phyloP scores from a whole-genome alignment of 2,113 vertebrate genomes.

The Triplophysa dalaica region DNA sequence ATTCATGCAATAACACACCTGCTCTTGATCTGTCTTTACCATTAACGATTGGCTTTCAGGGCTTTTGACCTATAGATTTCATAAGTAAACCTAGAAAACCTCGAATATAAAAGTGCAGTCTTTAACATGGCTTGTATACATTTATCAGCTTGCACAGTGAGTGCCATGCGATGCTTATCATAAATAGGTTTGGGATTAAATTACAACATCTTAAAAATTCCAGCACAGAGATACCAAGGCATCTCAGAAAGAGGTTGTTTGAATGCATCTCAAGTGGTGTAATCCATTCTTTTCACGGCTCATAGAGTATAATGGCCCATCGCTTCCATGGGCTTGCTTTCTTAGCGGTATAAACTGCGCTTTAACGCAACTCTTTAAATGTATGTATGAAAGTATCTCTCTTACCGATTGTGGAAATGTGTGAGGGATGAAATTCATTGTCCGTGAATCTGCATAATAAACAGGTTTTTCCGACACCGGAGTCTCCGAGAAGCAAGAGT shows the following conservation, averaged over 20 bases:
- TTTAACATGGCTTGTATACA: background rate
- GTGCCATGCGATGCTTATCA: background rate
- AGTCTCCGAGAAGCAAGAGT: conserved; percentile 94
- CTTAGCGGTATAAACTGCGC: background rate
- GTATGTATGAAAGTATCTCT: conserved; percentile 29
- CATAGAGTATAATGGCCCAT: conserved; percentile 23
- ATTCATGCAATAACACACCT: conserved; percentile 11
- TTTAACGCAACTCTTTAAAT: conserved; percentile 29
- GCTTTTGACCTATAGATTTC: background rate
- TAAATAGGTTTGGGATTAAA: background rate
- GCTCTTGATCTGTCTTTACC: background rate
- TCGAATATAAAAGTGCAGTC: background rate
- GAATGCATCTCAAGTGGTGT: conserved; percentile 14
- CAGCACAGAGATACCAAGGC: background rate
- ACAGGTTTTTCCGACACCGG: conserved; percentile 97
- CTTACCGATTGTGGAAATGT: conserved; percentile 98
- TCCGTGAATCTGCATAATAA: conserved; percentile 97
- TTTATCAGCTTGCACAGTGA: background rate
- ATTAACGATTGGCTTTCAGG: background rate
- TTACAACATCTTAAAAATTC: background rate
- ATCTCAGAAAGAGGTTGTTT: background rate
- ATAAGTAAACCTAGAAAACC: background rate
- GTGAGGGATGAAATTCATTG: conserved; percentile 96
- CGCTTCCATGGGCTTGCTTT: conserved; percentile 1
- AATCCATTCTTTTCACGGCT: conserved; percentile 24